A percentile compares a stretch with the other conserved stretches of the same genome.
Evolutionary conservation across 1,140 invertebrate species (phyloP).

Genomic region (Megalonaias nervosa): DNA sequence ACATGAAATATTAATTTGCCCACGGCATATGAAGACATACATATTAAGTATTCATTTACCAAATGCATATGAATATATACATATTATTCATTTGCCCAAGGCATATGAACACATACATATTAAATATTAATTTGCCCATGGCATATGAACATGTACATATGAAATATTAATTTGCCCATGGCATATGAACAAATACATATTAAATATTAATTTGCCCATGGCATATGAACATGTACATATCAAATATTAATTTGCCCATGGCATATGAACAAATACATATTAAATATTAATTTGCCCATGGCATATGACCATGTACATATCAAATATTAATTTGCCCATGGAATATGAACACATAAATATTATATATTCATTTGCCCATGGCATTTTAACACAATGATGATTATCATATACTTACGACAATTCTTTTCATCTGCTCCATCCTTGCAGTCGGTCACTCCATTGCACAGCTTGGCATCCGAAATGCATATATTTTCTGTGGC

Average conservation of each 20-base stretch:
- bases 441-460: conserved; percentile 62
- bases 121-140: conserved; percentile 50
- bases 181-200: too few species aligned
- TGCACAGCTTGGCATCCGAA: conserved; percentile 77
- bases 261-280: too few species aligned
- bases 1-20: conserved; percentile 48
- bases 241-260: too few species aligned
- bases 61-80: neutral
- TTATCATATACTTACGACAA: conserved; percentile 42
- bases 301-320: too few species aligned
- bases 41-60: conserved; percentile 48
- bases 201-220: too few species aligned
- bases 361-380: conserved; percentile 48
- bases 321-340: too few species aligned
- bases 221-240: too few species aligned
- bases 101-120: neutral
- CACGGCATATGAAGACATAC: neutral
- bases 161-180: conserved; percentile 49
- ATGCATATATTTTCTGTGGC: conserved; percentile 75
- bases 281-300: conserved; percentile 48
- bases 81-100: conserved; percentile 49
- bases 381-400: neutral
- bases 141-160: neutral
- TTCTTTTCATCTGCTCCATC: conserved; percentile 56
- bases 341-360: too few species aligned